Base-by-base conservation (phyloP, 2,888 invertebrate species). In the Drosophila paracracens region DNA sequence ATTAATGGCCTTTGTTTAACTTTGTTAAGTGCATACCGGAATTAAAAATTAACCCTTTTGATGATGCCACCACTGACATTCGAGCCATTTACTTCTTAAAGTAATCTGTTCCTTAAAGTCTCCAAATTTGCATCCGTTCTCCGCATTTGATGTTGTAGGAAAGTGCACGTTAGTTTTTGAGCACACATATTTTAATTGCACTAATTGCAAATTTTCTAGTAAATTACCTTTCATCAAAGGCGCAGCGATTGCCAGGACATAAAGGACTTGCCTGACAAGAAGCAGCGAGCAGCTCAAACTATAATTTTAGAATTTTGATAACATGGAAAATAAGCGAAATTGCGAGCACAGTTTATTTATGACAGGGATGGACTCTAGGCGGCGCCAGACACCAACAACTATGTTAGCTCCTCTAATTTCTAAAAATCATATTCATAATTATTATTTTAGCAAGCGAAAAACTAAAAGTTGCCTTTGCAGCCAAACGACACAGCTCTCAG, bases 191-290 rank as follows among this genome's bases (percentile, higher is more conserved):
- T 75, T 74, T 76, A 91, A 85, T 84, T 88, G 76, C 69, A 84
- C 89, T 91, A 91, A 91, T 91, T 91, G 87, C 82, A 86, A 84
- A 91, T 89, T 91, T 91, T 91, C 91, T 88, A 81, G 68, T 90
- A 83, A 83, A 91, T 91, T 91, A 91, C 86, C 90, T 91, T 83
- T 79, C 73, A 64, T 63, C 67, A 52, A 79, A 72, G 79, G 68
- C 74, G 66, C 67, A 66, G 50, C 52, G 65, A 21, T 60, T 51
- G 73, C 57, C 50, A 63, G 67, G 50, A 63, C 53, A 58, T 53
- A 29, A 40, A 58, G 65, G 27, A 67, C 46, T 50, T 51, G 52
- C 40, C 43, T 27, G 61, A 62, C 51, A 51, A 52, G 52, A 46
- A 56, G 68, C 71, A 70, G 57, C 38, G 54, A 54, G 52, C 35